Evolutionary conservation across 1,140 invertebrate genomes (phyloP), one percentile per base, ranked within the genome.

Genomic region (Saccostrea echinata): DNA sequence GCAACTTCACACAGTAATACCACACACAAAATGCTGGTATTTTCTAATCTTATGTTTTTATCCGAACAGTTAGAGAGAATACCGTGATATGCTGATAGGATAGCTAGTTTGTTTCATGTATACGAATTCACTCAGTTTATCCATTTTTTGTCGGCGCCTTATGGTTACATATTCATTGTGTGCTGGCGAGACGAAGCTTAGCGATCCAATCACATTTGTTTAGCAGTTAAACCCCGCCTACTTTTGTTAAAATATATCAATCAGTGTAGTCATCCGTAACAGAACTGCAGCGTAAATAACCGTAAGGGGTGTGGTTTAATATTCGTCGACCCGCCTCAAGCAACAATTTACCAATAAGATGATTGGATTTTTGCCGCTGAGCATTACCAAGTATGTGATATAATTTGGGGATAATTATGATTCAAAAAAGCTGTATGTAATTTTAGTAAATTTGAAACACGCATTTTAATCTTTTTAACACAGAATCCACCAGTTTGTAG

Each of bases 131-230:
- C 18, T 16, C 3, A 83, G 24, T n/a, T 83, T 83, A 51, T 83
- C 51, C 35, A 52, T 52, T 83, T 83, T 83, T 83, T 83, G 81
- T 52, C 81, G 81, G 81, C 81, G 81, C 81, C 81, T 52, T 52
- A 52, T 52, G 81, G 81, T 83, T 83, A 83, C 81, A 83, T 52
- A 83, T 53, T 83, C 81, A 51, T 51, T 52, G 35, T 51, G 9
- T 12, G 35, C 21, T 52, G 81, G 81, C 81, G 81, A 83, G 81
- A 83, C 81, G 33, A 83, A 35, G 81, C 35, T 30, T 83, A 83
- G 24, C 33, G 21, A 83, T 8, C 81, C 81, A 83, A 83, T 83
- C 35, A 83, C 43, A 51, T n/a, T 52, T 21, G 35, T 52, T 13
- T 12, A 83, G 24, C 24, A 18, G 52, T 83, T 83, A 83, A 51